Evolutionary conservation across 2,888 invertebrate genomes (phyloP).

Genomic region (Caenorhabditis plicata): DNA sequence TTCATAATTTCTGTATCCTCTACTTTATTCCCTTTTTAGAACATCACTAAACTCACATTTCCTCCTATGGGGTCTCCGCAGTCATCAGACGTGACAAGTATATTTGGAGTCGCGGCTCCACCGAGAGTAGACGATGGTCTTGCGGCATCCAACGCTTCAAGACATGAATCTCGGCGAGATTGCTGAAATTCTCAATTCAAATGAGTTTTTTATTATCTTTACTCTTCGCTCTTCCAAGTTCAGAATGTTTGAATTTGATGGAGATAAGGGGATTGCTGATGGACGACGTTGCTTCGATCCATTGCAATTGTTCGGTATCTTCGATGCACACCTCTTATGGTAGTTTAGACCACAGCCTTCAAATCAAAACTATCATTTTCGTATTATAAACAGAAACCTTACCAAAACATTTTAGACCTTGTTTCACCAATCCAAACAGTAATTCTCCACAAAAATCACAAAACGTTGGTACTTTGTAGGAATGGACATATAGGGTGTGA

Average conservation of each 20-base stretch:
- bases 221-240: constrained; percentile 39
- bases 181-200: constrained; percentile 22
- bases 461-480: constrained; percentile 97
- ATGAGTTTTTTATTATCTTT: too few species aligned
- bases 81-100: constrained; percentile 62
- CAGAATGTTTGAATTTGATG: constrained; percentile 57
- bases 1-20: too few species aligned
- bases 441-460: constrained; percentile 99
- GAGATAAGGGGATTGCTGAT: constrained; percentile 67
- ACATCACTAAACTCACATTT: constrained; percentile 44
- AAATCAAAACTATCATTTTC: constrained; percentile 25
- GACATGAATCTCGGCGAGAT: constrained; percentile 42
- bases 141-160: constrained; percentile 43
- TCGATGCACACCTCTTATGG: constrained; percentile 90
- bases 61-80: constrained; percentile 63
- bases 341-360: constrained; percentile 94
- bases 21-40: too few species aligned
- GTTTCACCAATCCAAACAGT: constrained; percentile 94
- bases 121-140: constrained; percentile 37
- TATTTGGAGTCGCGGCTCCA: constrained; percentile 56
- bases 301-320: constrained; percentile 95
- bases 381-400: constrained; percentile 39
- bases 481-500: constrained; percentile 91
- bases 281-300: constrained; percentile 69
- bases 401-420: constrained; percentile 99